Conservation (phyloP, 1,140 invertebrate genomes). For the Psix sp. region DNA sequence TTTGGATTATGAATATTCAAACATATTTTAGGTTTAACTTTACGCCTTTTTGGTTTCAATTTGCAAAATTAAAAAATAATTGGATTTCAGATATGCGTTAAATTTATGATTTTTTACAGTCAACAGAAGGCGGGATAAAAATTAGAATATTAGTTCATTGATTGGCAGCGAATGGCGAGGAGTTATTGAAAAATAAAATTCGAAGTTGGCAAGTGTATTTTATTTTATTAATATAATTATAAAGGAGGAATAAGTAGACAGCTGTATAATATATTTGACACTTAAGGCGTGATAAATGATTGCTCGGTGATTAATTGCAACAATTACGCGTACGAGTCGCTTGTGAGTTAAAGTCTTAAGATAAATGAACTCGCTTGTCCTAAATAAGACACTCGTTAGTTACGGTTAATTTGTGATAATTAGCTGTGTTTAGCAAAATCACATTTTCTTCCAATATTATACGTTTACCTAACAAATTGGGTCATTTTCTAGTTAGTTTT, state of each 20-base stretch:
- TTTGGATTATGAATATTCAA: constrained; percentile 29
- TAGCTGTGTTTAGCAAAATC: constrained; percentile 19
- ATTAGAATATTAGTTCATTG: too few relatives aligned
- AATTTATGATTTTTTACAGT: too few relatives aligned
- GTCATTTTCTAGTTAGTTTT: too few relatives aligned
- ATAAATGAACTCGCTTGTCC: constrained; percentile 45
- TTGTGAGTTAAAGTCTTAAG: constrained; percentile 40
- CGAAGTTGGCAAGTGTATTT: constrained; percentile 8
- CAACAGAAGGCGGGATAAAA: too few relatives aligned
- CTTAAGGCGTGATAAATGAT: constrained; percentile 61
- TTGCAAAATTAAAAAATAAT: too few relatives aligned
- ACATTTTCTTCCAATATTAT: too few relatives aligned
- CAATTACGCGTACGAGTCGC: constrained; percentile 42
- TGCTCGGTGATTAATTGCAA: constrained; percentile 50
- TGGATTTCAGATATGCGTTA: too few relatives aligned
- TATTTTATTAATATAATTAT: constrained; percentile 33
- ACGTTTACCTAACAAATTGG: too few relatives aligned
- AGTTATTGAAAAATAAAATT: constrained; percentile 24
- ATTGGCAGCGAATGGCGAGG: too few relatives aligned
- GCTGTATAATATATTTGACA: constrained; percentile 38
- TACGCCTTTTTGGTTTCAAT: too few relatives aligned
- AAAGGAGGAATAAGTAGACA: constrained; percentile 18
- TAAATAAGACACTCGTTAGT: constrained; percentile 43
- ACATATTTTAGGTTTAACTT: constrained; percentile 46
- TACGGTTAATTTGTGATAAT: constrained; percentile 39